Percentiles rank a stretch among this genome's conserved stretches.
Conservation (phyloP, 2,888 invertebrate species). For the Cantharis rufa region DNA sequence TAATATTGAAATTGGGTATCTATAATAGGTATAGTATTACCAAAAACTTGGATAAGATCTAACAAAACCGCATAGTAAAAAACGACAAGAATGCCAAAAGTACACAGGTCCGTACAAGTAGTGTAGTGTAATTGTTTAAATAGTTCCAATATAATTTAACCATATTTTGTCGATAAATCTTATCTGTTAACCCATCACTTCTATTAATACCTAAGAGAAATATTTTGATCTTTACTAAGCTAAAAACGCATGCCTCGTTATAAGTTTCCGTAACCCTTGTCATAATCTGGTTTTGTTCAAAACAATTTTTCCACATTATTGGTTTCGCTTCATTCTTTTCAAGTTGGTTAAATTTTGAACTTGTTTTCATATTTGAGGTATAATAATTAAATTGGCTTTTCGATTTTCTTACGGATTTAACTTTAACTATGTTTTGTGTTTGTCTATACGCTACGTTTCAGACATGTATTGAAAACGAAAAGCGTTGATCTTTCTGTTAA, state of each 20-base stretch:
- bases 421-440: not conserved
- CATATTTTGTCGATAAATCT: not conserved
- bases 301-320: constrained; percentile 14
- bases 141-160: not conserved
- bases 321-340: not conserved
- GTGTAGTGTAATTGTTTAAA: not conserved
- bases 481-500: too few relatives aligned
- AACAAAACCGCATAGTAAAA: not conserved
- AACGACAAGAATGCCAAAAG: not conserved
- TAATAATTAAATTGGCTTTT: not conserved
- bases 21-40: not conserved
- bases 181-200: constrained; percentile 13
- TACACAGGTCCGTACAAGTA: not conserved
- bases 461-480: too few relatives aligned
- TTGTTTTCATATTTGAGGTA: not conserved
- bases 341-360: not conserved
- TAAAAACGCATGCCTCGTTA: not conserved
- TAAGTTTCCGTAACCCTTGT: constrained; percentile 5
- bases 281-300: constrained; percentile 9
- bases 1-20: not conserved
- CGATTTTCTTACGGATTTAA: not conserved
- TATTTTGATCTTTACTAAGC: not conserved
- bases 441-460: not conserved
- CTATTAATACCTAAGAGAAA: not conserved
- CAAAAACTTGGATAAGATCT: not conserved